A percentile compares a stretch with the other conserved stretches of the same genome.
phyloP scores from a whole-genome alignment of 1,140 invertebrate genomes.

The Colletes latitarsis region DNA sequence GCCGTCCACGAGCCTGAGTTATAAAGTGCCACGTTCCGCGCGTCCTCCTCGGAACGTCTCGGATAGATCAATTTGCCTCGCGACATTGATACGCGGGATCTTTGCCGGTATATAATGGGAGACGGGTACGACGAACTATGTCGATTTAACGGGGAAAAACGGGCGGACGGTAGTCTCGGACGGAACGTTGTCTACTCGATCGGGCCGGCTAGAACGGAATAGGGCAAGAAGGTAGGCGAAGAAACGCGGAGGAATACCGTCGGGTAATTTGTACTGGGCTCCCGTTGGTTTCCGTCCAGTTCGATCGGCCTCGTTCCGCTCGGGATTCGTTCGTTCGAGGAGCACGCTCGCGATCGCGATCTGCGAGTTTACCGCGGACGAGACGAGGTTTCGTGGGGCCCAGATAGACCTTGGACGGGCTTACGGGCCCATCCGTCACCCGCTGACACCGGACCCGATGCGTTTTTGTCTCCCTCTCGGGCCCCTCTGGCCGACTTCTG shows the following conservation, averaged over 20 bases:
- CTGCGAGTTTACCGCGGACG: constrained; percentile 18
- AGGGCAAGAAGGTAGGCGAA: neutral
- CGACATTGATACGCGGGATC: neutral
- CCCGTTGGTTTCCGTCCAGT: neutral
- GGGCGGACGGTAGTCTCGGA: neutral
- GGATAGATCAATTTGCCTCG: constrained; percentile 42
- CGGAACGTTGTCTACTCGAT: constrained; percentile 27
- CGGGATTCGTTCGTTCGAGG: neutral
- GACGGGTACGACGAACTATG: neutral
- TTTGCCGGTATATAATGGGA: constrained; percentile 23
- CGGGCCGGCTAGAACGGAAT: neutral
- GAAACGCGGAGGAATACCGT: neutral
- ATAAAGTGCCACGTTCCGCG: constrained; percentile 22
- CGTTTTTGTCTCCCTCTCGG: constrained; percentile 68
- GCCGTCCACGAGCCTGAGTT: neutral
- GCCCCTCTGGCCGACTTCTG: constrained; percentile 61
- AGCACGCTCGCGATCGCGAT: neutral
- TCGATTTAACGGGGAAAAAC: neutral
- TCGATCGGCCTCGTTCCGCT: constrained; percentile 7
- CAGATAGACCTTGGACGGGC: constrained; percentile 62
- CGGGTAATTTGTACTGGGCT: neutral
- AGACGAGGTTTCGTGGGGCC: constrained; percentile 62
- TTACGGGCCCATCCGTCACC: constrained; percentile 75
- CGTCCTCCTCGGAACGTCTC: neutral
- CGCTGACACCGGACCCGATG: constrained; percentile 74